A percentile compares a stretch with the other conserved stretches of the same genome.
Conservation (phyloP, 2,797 vertebrate genomes). For the Falco novaeseelandiae region DNA sequence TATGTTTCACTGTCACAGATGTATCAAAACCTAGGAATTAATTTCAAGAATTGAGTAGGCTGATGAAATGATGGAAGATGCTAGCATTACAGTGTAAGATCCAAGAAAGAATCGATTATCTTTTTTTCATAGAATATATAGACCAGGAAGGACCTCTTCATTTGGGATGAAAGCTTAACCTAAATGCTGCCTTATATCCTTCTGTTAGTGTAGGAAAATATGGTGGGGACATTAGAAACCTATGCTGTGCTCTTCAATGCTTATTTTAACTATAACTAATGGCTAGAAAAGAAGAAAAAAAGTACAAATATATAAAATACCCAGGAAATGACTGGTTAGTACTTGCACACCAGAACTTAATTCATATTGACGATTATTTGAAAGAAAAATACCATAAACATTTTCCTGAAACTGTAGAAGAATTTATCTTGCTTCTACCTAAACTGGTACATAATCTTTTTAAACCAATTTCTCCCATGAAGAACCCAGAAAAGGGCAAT, state of each 20-base stretch:
- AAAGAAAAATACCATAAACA: neutral
- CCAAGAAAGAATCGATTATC: neutral
- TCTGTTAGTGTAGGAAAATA: neutral
- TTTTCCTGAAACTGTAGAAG: neutral
- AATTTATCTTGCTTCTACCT: slow-evolving; percentile 20
- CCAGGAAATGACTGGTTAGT: neutral
- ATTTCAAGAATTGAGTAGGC: neutral
- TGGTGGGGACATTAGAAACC: neutral
- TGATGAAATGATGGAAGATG: neutral
- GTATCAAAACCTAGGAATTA: neutral
- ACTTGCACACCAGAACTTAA: neutral
- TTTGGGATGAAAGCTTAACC: neutral
- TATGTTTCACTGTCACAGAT: neutral
- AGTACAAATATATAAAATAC: neutral
- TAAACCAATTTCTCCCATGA: neutral
- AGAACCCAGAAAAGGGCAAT: slow-evolving; percentile 18
- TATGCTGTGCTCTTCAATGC: neutral
- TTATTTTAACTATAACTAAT: neutral
- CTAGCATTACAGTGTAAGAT: neutral
- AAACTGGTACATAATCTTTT: slow-evolving; percentile 28
- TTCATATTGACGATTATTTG: neutral
- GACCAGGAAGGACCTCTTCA: neutral
- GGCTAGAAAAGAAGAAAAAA: neutral
- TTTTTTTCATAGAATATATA: neutral
- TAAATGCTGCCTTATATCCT: neutral